Conservation (phyloP, 2,888 invertebrate genomes). For the Lutraria lutraria region DNA sequence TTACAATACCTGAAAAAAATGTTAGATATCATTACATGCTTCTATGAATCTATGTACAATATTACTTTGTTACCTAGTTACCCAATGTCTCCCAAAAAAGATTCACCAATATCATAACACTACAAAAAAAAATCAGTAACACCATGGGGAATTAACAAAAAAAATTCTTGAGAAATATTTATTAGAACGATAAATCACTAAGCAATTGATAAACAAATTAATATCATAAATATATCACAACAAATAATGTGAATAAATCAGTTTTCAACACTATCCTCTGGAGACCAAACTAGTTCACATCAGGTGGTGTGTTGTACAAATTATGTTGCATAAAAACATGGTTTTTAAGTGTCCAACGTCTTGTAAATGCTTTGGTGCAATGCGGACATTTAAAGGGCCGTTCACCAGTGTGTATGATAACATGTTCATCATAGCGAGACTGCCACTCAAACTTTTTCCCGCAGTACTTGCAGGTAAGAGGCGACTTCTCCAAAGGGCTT, state of each 20-base stretch:
- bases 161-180: background rate
- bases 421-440: conserved; percentile 31
- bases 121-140: no score
- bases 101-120: no score
- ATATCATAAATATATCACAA: no score
- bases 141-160: background rate
- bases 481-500: background rate
- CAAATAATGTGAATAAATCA: background rate
- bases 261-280: background rate
- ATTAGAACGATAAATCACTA: background rate
- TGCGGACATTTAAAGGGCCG: conserved; percentile 34
- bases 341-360: conserved; percentile 37
- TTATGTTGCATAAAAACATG: conserved; percentile 24
- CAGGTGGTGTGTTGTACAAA: background rate
- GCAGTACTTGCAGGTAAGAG: conserved; percentile 25
- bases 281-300: background rate
- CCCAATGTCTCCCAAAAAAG: no score
- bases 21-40: background rate
- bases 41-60: no score
- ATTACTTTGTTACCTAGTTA: no score
- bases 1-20: background rate
- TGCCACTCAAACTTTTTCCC: conserved; percentile 43
- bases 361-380: conserved; percentile 39
- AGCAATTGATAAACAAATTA: background rate
- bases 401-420: conserved; percentile 37